Evolutionary conservation across 2,888 invertebrate genomes (phyloP), one percentile per base, ranked within the genome.

Genomic region (Apodemia mormo): DNA sequence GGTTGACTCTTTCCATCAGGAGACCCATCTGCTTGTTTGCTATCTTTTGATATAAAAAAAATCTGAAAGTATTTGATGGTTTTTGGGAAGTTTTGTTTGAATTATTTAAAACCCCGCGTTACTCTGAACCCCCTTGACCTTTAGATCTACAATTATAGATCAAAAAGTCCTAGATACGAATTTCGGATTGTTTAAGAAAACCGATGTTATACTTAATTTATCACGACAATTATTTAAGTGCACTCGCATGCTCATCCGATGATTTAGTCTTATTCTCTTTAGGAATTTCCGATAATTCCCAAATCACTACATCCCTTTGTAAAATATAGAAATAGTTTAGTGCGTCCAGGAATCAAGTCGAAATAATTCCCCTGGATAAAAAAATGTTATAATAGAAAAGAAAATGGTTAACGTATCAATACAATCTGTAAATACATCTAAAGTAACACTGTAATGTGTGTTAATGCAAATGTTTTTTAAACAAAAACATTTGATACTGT

Each of bases 171-270:
- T 12, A 3, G 12, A 12, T 45, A 12, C 3, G 45, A 45, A 10
- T 10, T 2, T 45, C 45, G 6, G 8, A 6, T 40, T 40, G 40
- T 40, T 7, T 40, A 40, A 40, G 7, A 7, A 7, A 40, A 40
- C 40, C 40, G 10, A 10, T 45, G 12, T 45, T 3, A 45, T 45
- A 45, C 2, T 45, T 12, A 14, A 12, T 12, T 45, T 30, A 67
- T 45, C 52, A 65, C 2, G 67, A 68, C 45, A 71, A 56, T 14
- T 64, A 14, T 67, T 52, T 68, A 75, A 14, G 82, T 89, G 87
- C 87, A 85, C 86, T 81, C 86, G 85, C 91, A 93, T 92, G 92
- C 91, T 87, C 89, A 89, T 89, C 85, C 82, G 86, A 85, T 91
- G 89, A 82, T 37, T 65, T 58, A 29, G 2, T 58, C 33, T 29